These are phyloP conservation scores for Myrmophylax atrothorax DNA, from an alignment of 2,113 vertebrate species.

Conservation along the genomic window DNA sequence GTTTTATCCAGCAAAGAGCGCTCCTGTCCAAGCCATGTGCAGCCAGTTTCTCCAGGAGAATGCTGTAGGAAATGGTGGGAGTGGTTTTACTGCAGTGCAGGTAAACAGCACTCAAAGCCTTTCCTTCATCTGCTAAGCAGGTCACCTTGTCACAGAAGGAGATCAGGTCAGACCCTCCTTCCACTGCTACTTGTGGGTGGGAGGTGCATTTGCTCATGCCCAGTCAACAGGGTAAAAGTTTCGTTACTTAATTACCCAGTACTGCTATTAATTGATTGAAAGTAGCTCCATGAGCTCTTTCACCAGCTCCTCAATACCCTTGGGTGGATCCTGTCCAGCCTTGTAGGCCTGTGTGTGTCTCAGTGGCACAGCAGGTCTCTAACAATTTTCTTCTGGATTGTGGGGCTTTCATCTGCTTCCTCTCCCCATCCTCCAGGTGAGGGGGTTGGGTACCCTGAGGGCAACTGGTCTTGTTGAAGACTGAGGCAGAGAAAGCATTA, in stretches of 20 bases:
- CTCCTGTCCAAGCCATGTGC: not conserved
- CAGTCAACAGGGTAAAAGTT: not conserved
- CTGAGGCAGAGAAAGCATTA: not conserved
- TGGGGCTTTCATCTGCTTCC: not conserved
- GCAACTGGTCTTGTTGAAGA: not conserved
- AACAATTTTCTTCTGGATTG: not conserved
- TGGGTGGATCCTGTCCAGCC: not conserved
- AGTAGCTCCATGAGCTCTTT: not conserved
- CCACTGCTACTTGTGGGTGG: not conserved
- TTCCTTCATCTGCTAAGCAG: rapidly evolving
- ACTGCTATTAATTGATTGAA: not conserved
- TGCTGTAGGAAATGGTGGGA: not conserved
- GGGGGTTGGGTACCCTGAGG: not conserved
- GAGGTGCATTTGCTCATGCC: not conserved
- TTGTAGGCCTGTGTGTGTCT: not conserved
- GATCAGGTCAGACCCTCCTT: not conserved
- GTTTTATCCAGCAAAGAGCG: not conserved
- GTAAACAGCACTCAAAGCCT: not conserved
- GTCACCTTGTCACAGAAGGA: not conserved
- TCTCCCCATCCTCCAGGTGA: not conserved
- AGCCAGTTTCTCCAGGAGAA: not conserved
- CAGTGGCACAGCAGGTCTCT: not conserved
- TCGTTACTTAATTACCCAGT: too few species aligned
- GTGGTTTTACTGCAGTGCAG: not conserved
- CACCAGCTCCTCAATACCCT: not conserved